Conservation (phyloP, 2,797 vertebrate species). For the Diplodus sargus region DNA sequence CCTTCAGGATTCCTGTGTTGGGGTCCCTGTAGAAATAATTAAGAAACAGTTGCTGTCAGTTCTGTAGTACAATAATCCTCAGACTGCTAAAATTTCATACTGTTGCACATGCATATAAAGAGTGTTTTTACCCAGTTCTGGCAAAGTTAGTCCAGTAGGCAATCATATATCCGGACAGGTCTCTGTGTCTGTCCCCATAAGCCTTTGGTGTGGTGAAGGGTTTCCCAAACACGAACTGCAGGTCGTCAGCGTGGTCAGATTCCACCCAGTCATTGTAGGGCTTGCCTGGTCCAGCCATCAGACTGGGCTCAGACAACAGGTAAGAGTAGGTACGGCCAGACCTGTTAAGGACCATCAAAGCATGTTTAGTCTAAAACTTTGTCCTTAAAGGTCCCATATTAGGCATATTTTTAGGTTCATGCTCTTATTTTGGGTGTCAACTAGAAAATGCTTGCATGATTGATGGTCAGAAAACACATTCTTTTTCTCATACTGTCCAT, state of each 20-base stretch:
- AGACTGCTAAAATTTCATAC: not conserved
- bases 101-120: not conserved
- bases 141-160: conserved; percentile 97
- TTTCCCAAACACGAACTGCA: conserved; percentile 93
- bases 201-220: conserved; percentile 86
- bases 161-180: conserved; percentile 86
- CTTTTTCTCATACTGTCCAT: too few relatives aligned
- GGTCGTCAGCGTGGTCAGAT: conserved; percentile 90
- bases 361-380: not conserved
- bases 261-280: conserved; percentile 88
- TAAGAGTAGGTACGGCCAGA: conserved; percentile 87
- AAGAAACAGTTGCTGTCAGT: too few relatives aligned
- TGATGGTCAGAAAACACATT: too few relatives aligned
- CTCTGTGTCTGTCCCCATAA: conserved; percentile 86
- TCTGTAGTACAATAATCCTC: not conserved
- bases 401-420: too few relatives aligned
- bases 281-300: conserved; percentile 82
- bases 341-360: conserved; percentile 50
- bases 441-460: too few relatives aligned
- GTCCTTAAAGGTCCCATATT: too few relatives aligned
- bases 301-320: conserved; percentile 86
- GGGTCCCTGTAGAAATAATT: conserved; percentile 84
- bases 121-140: conserved; percentile 85
- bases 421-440: too few relatives aligned
- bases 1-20: conserved; percentile 82